Evolutionary conservation across 2,797 vertebrate genomes (phyloP).

Genomic region (Sitta carolinensis): DNA sequence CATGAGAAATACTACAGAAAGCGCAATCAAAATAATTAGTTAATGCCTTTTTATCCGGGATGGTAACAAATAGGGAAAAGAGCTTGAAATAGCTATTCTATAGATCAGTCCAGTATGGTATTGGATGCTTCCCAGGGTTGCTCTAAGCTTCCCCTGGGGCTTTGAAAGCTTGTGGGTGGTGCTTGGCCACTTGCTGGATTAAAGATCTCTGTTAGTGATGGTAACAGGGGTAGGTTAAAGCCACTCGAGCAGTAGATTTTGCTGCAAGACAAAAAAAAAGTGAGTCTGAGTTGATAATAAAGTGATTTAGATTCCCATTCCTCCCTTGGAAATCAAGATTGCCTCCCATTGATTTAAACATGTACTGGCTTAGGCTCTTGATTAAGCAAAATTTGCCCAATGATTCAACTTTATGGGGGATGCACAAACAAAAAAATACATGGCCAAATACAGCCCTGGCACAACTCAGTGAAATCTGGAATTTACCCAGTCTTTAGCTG

Average conservation of each 20-base stretch:
- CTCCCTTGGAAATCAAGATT: background rate
- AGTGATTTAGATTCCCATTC: background rate
- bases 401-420: conserved; percentile 44
- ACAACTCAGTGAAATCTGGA: background rate
- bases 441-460: background rate
- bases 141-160: background rate
- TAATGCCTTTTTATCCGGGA: conserved; percentile 4
- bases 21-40: conserved; percentile 64
- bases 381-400: background rate
- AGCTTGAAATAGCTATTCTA: conserved; percentile 12
- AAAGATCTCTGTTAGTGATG: background rate
- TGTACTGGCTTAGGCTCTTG: background rate
- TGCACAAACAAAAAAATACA: background rate
- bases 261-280: background rate
- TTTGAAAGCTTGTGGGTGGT: conserved; percentile 3
- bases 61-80: background rate
- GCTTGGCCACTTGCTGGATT: background rate
- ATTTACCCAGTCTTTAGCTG: background rate
- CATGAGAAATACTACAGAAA: conserved; percentile 28
- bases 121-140: background rate
- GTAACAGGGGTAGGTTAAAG: background rate
- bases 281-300: background rate
- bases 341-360: background rate
- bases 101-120: background rate
- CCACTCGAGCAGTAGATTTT: background rate